Base-by-base conservation (phyloP, 2,797 vertebrate genomes). In the Microctenopoma stevenorrisi region DNA sequence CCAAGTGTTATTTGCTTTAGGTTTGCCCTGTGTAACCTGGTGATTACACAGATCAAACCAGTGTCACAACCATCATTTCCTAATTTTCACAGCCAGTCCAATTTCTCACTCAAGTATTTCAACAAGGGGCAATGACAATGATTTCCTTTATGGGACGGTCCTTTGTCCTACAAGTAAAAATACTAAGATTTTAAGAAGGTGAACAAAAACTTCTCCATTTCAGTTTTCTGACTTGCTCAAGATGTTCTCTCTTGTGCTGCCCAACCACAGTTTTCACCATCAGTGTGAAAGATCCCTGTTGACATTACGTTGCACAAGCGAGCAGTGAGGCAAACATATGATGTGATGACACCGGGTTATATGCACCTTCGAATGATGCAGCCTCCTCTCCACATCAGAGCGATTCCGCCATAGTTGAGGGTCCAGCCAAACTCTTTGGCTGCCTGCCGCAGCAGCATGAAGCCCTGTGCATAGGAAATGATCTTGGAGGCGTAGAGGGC, bases 401-500 rank as follows among this genome's bases (percentile, higher is more conserved):
- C 98, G 10, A 99, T 98, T n/a, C 87, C 97, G 0, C 98, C 98
- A 0, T 99, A 98, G 90, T 98, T 99, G 51, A 99, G 94, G 0
- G 94, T 93, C 98, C 98, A 99, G 84, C 91, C 91, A 33, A 97
- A 99, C 67, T 98, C 98, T 13, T 92, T 92, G 71, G 98, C 98
- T 0, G 97, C 98, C 88, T 99, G 95, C 26, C 95, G 90, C 60
- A 99, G 94, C 64, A 99, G 94, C 97, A 99, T 99, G 86, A 99
- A 99, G 74, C 97, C 98, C 91, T 99, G 98, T 0, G 98, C 90
- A 0, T 99, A 99, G 0, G 98, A 99, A 85, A 99, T 99, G 62
- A 99, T 99, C 94, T 99, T 99, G 83, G 98, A 99, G 13, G 96
- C 98, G 0, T 99, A 99, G 7, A 99, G 94, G 28, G 97, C 98